A percentile compares a stretch with the other conserved stretches of the same genome.
Evolutionary conservation across 1,140 invertebrate species (phyloP).

Genomic region (Limonius californicus): DNA sequence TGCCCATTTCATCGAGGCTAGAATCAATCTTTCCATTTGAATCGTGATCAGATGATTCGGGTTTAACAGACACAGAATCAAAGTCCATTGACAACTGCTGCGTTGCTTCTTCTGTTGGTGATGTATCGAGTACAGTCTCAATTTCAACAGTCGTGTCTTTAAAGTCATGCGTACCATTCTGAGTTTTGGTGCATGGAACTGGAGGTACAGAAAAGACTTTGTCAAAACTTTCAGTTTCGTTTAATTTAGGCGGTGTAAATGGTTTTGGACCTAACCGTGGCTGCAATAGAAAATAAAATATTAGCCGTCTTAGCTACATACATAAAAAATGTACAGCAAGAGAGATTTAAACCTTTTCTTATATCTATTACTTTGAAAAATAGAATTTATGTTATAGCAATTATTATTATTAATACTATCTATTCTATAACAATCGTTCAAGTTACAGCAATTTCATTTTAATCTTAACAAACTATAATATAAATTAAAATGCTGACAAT

Average conservation of each 20-base stretch:
- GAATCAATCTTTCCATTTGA: background rate
- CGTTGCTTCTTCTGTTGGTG: background rate
- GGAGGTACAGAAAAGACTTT: slow-evolving; percentile 74
- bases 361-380: too few species aligned
- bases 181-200: slow-evolving; percentile 54
- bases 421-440: too few species aligned
- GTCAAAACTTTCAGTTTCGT: slow-evolving; percentile 70
- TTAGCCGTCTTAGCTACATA: too few species aligned
- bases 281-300: slow-evolving; percentile 47
- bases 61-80: too few species aligned
- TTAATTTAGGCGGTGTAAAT: slow-evolving; percentile 69
- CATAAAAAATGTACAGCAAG: too few species aligned
- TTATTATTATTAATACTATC: too few species aligned
- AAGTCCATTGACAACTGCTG: background rate
- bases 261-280: slow-evolving; percentile 78
- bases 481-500: too few species aligned
- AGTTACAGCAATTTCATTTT: too few species aligned
- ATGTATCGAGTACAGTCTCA: background rate
- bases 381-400: too few species aligned
- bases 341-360: too few species aligned
- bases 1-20: slow-evolving; percentile 37
- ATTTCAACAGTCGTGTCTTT: slow-evolving; percentile 12
- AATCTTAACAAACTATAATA: too few species aligned
- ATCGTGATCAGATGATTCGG: background rate
- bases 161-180: slow-evolving; percentile 24